A percentile compares a stretch with the other conserved stretches of the same genome.
Conservation (phyloP, 2,113 vertebrate genomes). For the Paraplagusia blochii region DNA sequence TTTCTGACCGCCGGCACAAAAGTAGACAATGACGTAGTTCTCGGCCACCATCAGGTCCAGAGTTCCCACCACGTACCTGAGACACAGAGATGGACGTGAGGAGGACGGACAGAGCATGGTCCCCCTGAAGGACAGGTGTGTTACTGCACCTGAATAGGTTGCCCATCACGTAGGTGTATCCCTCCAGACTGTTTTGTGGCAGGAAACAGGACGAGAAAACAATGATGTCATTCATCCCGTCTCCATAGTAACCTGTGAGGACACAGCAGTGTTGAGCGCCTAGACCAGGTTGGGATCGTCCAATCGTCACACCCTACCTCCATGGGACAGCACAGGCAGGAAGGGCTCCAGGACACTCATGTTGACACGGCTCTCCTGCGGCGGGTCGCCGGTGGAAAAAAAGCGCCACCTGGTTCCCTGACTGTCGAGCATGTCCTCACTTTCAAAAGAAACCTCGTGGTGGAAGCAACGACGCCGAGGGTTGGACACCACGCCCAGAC, state of each 20-base stretch:
- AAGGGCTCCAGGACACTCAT: slow-evolving; percentile 79
- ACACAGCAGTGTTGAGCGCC: slow-evolving; percentile 2
- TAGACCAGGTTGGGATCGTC: background rate
- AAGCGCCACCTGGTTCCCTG: slow-evolving; percentile 77
- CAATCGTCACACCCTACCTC: slow-evolving; percentile 64
- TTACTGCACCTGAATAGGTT: slow-evolving; percentile 80
- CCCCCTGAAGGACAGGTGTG: background rate
- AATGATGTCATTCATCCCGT: slow-evolving; percentile 78
- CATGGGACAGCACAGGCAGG: slow-evolving; percentile 78
- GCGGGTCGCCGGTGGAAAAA: slow-evolving; percentile 66
- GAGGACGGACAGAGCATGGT: too few species aligned
- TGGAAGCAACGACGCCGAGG: background rate
- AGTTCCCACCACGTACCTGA: slow-evolving; percentile 77
- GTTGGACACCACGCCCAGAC: slow-evolving; percentile 33
- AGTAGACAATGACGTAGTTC: slow-evolving; percentile 80
- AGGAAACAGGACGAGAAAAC: slow-evolving; percentile 83
- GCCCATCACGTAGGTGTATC: slow-evolving; percentile 82
- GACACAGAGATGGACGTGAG: too few species aligned
- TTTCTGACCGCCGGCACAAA: slow-evolving; percentile 75
- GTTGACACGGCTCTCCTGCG: slow-evolving; percentile 71
- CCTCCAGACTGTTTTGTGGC: slow-evolving; percentile 72
- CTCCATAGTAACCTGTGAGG: slow-evolving; percentile 79
- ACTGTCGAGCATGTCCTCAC: slow-evolving; percentile 70
- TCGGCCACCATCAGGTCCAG: slow-evolving; percentile 81
- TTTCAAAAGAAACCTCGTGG: slow-evolving; percentile 39